Evolutionary conservation across 2,888 invertebrate genomes (phyloP), one percentile per base, ranked within the genome.

Genomic region (Agrochola lychnidis): DNA sequence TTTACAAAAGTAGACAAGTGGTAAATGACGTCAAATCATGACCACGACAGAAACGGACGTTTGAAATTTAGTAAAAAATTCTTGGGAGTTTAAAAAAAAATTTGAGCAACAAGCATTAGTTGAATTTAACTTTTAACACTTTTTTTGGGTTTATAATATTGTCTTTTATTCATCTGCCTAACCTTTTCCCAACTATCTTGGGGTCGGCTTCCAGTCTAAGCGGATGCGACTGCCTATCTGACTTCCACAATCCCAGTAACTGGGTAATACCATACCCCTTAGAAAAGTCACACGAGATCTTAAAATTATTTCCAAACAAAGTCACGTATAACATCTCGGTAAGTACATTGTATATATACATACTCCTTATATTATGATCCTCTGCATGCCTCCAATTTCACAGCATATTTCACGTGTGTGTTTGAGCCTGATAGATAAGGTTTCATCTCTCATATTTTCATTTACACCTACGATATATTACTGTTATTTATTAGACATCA

Each of bases 321-420:
- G 4, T 22, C 42, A 3, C 9, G 1, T 16, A 1, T 19, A 25
- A 51, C 4, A 36, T 12, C 14, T 25, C 12, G 7, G 2, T 5
- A 22, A 51, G 51, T 19, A 25, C 14, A 67, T 56, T 62, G 22
- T 62, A 74, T 66, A 40, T 14, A 53, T 64, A 16, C 30, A 7
- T n/a, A 42, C n/a, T 59, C 48, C 63, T 62, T 25, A 30, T 12
- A 25, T 40, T 53, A 80, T 82, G 53, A 70, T 42, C 25, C 57
- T 59, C 9, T 25, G 56, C 70, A 48, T 82, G 36, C 45, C 48
- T 83, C 79, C 83, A 83, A 83, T 81, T 83, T 83, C 83, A 83
- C 56, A 79, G 69, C 64, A 83, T 81, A 62, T 81, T 81, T 79
- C 69, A 69, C 56, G 25, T 48, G 69, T 51, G 45, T 57, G 12